Evolutionary conservation across 1,140 invertebrate species (phyloP), one percentile per base, ranked within the genome.

Genomic region (Pseudomyrmex cubaensis): DNA sequence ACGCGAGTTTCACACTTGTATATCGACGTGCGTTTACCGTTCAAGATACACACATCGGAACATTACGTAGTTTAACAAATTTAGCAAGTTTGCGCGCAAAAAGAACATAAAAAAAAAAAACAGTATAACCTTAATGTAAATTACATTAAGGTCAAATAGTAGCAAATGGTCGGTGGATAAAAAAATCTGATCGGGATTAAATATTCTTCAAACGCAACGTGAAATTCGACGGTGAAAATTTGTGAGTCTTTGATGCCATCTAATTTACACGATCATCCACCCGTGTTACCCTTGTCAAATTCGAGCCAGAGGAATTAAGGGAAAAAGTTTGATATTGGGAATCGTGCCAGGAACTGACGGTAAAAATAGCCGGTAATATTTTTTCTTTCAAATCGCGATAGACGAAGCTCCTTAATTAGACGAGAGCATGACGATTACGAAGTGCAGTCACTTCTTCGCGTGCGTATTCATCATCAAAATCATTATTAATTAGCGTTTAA

Each of bases 401-500:
- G 52, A 35, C 54, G 48, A 46, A 25, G 13, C 50, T 35, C 35
- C 54, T 73, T 88, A 88, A 88, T 88, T 85, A 88, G 78, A 84
- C 72, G 35, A 20, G 35, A 20, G 8, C 50, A 25, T 17, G 63
- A 59, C 44, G 12, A 25, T 35, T 15, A 17, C 46, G 22, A 35
- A 61, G 15, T 59, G 13, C 17, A 67, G 35, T 44, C 22, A 64
- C 25, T 62, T 15, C 17, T 52, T 20, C 15, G 20, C 59, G 17
- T n/a, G 48, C 59, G 52, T 64, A 83, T 77, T 83, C 44, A 77
- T 82, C 59, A 63, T 78, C 69, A 15, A 63, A 82, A 82, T 82
- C 59, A 61, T 80, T 80, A 80, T 89, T 89, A 90, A 90, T 90
- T 87, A 86, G 56, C 54, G 73, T 86, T 75, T 85, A 84, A 89